Evolutionary conservation across 2,113 vertebrate species (phyloP).

Genomic region (Salvelinus fontinalis): DNA sequence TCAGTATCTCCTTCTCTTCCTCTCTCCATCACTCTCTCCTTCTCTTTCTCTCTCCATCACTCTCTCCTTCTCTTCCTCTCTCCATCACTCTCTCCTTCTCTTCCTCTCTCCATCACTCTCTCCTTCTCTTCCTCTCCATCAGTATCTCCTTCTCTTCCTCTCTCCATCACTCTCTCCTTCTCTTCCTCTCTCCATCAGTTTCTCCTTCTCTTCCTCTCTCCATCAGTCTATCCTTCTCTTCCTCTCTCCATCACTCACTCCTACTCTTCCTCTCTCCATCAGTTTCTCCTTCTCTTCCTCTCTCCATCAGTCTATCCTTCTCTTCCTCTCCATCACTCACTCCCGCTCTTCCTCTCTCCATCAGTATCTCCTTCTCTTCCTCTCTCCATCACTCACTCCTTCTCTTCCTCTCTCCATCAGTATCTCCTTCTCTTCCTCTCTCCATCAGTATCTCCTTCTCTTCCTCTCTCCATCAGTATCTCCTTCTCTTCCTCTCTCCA

Average conservation of each 20-base stretch:
- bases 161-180: too few species aligned
- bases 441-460: not conserved
- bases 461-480: not conserved
- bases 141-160: conserved; percentile 8
- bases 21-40: conserved; percentile 1
- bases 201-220: conserved; percentile 54
- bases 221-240: too few species aligned
- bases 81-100: too few species aligned
- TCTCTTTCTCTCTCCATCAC: conserved; percentile 47
- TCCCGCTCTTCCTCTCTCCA: not conserved
- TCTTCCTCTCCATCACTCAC: not conserved
- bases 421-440: too few species aligned
- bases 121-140: conserved; percentile 16
- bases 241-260: not conserved
- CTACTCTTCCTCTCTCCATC: not conserved
- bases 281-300: too few species aligned
- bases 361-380: not conserved
- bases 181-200: conserved; percentile 72
- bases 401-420: conserved; percentile 34
- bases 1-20: not conserved
- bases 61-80: not conserved
- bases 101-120: not conserved
- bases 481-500: conserved; percentile 46
- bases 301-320: not conserved
- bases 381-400: not conserved